A percentile compares a stretch with the other conserved stretches of the same genome.
These are phyloP conservation scores for Cinara cedri DNA, from an alignment of 2,888 invertebrate genomes.

Conservation along the genomic window DNA sequence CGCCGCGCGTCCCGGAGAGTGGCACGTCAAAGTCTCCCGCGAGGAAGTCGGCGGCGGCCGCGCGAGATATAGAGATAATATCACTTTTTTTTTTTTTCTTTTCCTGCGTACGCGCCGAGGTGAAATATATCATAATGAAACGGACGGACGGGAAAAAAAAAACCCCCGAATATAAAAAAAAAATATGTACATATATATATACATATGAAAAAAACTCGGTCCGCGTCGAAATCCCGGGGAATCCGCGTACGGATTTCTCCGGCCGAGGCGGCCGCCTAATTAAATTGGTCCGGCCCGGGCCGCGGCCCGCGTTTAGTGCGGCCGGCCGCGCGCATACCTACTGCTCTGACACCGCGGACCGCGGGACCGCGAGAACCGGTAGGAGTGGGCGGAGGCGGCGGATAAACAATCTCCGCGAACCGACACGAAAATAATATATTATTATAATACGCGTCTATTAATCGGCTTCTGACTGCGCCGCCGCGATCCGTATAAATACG, in stretches of 20 bases:
- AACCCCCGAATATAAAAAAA: too few species aligned
- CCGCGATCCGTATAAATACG: too few species aligned
- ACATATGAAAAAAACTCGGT: conserved; percentile 10
- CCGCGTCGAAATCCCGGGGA: conserved; percentile 17
- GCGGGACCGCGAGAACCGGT: neutral
- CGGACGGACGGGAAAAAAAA: too few species aligned
- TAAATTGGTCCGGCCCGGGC: conserved; percentile 25
- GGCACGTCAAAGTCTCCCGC: conserved; percentile 44
- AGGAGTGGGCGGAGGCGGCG: neutral
- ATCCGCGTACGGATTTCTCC: conserved; percentile 8
- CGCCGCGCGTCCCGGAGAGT: conserved; percentile 1
- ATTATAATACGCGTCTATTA: neutral
- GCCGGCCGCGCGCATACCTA: too few species aligned
- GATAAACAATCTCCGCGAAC: neutral
- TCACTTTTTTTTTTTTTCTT: too few species aligned
- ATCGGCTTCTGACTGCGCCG: too few species aligned
- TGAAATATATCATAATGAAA: neutral
- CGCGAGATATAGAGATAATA: neutral
- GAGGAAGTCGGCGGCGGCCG: conserved; percentile 13
- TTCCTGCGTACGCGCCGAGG: neutral
- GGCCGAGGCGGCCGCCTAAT: neutral
- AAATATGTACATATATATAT: too few species aligned
- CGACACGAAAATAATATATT: neutral
- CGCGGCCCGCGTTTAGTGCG: conserved; percentile 9
- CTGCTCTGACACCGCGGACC: too few species aligned